Evolutionary conservation across 2,797 vertebrate species (phyloP).

Genomic region (Pygocentrus nattereri): DNA sequence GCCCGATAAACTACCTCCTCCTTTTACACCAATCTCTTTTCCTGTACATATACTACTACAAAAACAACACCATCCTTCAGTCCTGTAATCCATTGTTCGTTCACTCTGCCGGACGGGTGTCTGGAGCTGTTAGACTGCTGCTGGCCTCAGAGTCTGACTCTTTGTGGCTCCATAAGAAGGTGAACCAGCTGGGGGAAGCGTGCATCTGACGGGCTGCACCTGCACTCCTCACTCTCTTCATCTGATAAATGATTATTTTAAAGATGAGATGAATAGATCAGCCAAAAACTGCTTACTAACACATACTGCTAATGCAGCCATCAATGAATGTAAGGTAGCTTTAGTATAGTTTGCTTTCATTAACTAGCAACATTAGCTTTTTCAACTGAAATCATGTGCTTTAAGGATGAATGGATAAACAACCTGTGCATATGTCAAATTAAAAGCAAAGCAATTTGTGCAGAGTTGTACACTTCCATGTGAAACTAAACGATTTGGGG

Average conservation of each 20-base stretch:
- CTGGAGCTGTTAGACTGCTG: slow-evolving; percentile 41
- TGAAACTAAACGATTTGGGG: too few species aligned
- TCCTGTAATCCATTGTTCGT: background rate
- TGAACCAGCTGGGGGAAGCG: slow-evolving; percentile 80
- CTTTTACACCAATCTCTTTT: too few species aligned
- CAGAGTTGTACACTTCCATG: too few species aligned
- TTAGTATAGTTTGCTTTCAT: background rate
- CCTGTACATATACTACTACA: background rate
- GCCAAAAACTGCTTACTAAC: too few species aligned
- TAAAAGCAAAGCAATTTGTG: too few species aligned
- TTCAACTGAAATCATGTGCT: too few species aligned
- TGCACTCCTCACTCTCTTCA: slow-evolving; percentile 71
- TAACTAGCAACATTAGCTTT: background rate
- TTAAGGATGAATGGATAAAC: background rate
- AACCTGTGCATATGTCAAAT: background rate
- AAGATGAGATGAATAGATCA: background rate
- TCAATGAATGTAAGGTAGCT: background rate
- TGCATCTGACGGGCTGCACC: slow-evolving; percentile 70
- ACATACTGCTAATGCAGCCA: background rate
- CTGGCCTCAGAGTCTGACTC: slow-evolving; percentile 76
- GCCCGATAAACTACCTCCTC: too few species aligned
- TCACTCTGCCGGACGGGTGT: slow-evolving; percentile 71
- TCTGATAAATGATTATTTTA: slow-evolving; percentile 37
- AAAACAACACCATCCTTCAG: slow-evolving; percentile 18
- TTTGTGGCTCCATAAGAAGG: slow-evolving; percentile 81